Conservation (phyloP, 1,140 invertebrate species). For the Apis florea region DNA sequence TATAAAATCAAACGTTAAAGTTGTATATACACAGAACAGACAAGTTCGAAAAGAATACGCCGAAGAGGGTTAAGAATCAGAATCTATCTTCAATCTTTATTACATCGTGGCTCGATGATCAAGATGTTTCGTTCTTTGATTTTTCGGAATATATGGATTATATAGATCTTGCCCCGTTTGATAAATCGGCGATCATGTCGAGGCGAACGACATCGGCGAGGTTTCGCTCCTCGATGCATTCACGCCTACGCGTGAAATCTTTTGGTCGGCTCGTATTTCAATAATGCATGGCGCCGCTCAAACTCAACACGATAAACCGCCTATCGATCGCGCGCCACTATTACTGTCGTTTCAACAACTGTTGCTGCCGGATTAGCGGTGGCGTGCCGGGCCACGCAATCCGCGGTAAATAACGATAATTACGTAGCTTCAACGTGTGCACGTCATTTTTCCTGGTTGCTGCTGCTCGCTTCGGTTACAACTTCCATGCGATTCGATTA, state of each 20-base stretch:
- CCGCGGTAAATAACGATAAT: constrained; percentile 43
- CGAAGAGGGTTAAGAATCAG: too few species aligned
- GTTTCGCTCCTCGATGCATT: background rate
- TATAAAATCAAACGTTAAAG: too few species aligned
- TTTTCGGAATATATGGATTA: too few species aligned
- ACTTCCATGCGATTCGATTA: background rate
- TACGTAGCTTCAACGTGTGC: constrained; percentile 4
- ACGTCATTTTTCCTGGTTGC: constrained; percentile 8
- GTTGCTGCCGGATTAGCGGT: constrained; percentile 44
- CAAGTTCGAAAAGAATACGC: too few species aligned
- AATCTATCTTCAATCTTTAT: too few species aligned
- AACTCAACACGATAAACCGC: constrained; percentile 42
- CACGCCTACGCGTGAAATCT: constrained; percentile 25
- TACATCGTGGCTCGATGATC: too few species aligned
- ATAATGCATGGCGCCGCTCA: constrained; percentile 27
- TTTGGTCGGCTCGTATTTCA: constrained; percentile 34
- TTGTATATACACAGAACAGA: too few species aligned
- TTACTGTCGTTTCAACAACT: constrained; percentile 49
- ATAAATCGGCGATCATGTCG: background rate
- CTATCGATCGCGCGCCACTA: constrained; percentile 37
- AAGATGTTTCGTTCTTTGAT: background rate
- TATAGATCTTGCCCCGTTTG: background rate
- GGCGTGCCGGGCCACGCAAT: constrained; percentile 14
- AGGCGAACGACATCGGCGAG: background rate
- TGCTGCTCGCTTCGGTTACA: background rate